Base-by-base conservation (phyloP, 2,113 vertebrate species). In the Pteronura brasiliensis region DNA sequence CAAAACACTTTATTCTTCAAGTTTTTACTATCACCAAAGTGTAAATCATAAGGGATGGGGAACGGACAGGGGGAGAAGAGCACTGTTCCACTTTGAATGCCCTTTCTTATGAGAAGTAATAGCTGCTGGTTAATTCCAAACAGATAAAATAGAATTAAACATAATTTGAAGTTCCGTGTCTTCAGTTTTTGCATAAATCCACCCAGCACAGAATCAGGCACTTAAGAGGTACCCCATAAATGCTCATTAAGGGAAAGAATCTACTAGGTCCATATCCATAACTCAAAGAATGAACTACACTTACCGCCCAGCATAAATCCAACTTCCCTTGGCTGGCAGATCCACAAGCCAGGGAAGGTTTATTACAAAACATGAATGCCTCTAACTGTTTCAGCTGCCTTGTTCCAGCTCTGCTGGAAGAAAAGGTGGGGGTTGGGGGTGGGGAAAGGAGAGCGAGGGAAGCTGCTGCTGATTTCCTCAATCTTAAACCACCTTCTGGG, bases 361-460 rank as follows among this genome's bases (percentile, higher is more conserved):
- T 31, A 18, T 79, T 49, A 7, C 31, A 61, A 34, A 61, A 63
- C 42, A 0, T 8, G 52, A 31, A 31, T 76, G 14, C 14, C 7
- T 85, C 14, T 57, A 11, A 47, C 31, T 63, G 7, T 18, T 52
- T 74, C 27, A 81, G 44, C 4, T 20, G 18, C 39, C 39, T 94
- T 83, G 4, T 2, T 71, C 3, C 7, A 15, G 8, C 42, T 47
- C 15, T 10, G 11, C 36, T 7, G 4, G 18, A 27, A 34, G 20
- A 69, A 47, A 86, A 31, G 4, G 15, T 25, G 6, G 6, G 17
- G 0, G 1, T 52, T 4, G 0, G 8, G 8, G 21, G 1, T 3
- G 15, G 13, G 29, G 31, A 44, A 5, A 47, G n/a, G n/a, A 71
- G 11, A 80, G 8, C 7, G 47, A 18, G 2, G 7, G 9, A 4